Evolutionary conservation across 2,113 vertebrate genomes (phyloP), one percentile per base, ranked within the genome.

Genomic region (Caretta caretta): DNA sequence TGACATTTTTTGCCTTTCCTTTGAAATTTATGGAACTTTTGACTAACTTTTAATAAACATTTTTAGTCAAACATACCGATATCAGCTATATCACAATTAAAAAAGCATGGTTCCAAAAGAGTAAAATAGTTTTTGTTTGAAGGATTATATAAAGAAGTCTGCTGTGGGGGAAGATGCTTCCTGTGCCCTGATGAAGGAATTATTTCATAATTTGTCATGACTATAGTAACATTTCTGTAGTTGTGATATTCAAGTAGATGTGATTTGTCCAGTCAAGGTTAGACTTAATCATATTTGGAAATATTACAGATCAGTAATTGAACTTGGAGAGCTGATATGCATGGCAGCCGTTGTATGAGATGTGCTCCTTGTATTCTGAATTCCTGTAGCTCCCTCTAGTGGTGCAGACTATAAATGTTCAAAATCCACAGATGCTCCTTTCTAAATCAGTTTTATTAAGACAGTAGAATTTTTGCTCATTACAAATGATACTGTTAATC

Each of bases 341-440:
- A 3, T 90, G 54, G 25, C 48, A 54, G 53, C 53, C 53, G 62
- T 49, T 75, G 56, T 65, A 29, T 50, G 31, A n/a, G 72, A 46
- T 86, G 0, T 72, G 65, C n/a, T n/a, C n/a, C 49, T 82, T 1
- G 0, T 89, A 42, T 90, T 96, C 69, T 85, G 51, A 89, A 91
- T 92, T 90, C 38, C 13, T 91, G 6, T 50, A 87, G 56, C 72
- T 89, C 93, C 88, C 95, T 95, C 81, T 95, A 19, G 81, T 96
- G 96, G 85, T 90, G 46, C 80, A 94, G 76, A 86, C 69, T 10
- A 35, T 80, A 48, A 11, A 19, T 42, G 3, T n/a, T 91, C 83
- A 3, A 57, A 75, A 87, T 59, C 46, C 25, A 16, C 75, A 27
- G 22, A 1, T 11, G 1, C 57, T 90, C 62, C 3, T 9, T 25